Conservation (phyloP, 2,888 invertebrate genomes). For the Sericinus montela region DNA sequence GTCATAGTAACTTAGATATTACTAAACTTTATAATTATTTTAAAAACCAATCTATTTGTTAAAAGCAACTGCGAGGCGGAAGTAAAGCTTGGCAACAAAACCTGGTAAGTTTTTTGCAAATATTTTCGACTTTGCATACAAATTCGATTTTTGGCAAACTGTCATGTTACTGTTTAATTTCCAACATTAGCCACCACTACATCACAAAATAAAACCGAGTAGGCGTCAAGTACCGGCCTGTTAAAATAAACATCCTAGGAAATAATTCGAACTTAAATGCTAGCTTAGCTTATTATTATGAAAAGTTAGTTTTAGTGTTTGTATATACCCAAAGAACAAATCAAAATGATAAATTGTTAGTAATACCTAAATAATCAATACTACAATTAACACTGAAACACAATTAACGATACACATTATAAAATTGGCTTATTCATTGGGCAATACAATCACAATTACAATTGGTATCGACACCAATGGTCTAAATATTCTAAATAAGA, state of each 20-base stretch:
- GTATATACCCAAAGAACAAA: neutral
- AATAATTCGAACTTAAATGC: neutral
- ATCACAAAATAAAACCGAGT: too few relatives aligned
- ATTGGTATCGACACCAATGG: neutral
- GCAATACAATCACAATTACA: too few relatives aligned
- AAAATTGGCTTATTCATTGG: neutral
- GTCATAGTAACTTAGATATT: neutral
- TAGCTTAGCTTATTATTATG: neutral
- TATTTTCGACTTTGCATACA: too few relatives aligned
- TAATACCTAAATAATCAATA: neutral
- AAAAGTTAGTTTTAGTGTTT: neutral
- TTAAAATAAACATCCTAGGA: too few relatives aligned
- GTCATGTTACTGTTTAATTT: too few relatives aligned
- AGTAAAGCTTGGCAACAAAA: neutral
- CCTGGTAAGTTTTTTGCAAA: too few relatives aligned
- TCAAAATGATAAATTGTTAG: neutral
- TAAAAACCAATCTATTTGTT: slow-evolving; percentile 7
- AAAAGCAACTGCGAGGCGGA: slow-evolving; percentile 18
- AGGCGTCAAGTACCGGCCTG: too few relatives aligned
- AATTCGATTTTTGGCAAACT: neutral
- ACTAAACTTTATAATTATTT: slow-evolving; percentile 7
- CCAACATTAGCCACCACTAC: too few relatives aligned
- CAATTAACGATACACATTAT: neutral
- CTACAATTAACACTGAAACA: neutral
- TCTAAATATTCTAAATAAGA: neutral